phyloP scores from a whole-genome alignment of 2,888 invertebrate species.

The Andrena chrysosceles region DNA sequence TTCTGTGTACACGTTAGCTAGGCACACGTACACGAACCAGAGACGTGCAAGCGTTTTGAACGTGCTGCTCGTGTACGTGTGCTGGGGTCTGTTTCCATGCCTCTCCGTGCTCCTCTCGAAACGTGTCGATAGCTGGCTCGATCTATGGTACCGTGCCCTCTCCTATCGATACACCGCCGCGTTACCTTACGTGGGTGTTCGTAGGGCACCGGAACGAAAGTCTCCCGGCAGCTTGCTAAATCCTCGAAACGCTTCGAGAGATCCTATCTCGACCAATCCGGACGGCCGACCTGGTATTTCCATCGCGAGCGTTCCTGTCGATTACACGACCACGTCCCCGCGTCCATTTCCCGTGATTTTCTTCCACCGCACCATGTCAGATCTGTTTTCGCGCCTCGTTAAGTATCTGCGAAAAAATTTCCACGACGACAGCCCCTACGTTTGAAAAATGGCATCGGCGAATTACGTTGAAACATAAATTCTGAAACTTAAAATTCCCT shows the following conservation, averaged over 20 bases:
- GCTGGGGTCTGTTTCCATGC: conserved; percentile 31
- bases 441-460: no score
- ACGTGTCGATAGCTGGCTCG: conserved; percentile 67
- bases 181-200: conserved; percentile 72
- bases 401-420: no score
- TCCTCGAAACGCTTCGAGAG: conserved; percentile 77
- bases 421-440: no score
- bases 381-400: background rate
- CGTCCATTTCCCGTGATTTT: conserved; percentile 18
- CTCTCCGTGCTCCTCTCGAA: conserved; percentile 65
- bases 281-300: conserved; percentile 65
- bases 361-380: background rate
- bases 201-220: conserved; percentile 78
- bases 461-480: no score
- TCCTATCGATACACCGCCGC: conserved; percentile 64
- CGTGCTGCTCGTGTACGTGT: conserved; percentile 17
- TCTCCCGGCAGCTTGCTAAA: conserved; percentile 74
- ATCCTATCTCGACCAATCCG: conserved; percentile 69
- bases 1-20: conserved; percentile 61
- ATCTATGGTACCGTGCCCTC: conserved; percentile 59
- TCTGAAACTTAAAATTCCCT: no score
- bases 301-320: conserved; percentile 52
- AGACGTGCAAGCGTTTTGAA: conserved; percentile 35
- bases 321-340: conserved; percentile 44
- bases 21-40: conserved; percentile 1